These are phyloP conservation scores for Eupithecia subfuscata DNA, from an alignment of 2,888 invertebrate species.

Conservation along the genomic window DNA sequence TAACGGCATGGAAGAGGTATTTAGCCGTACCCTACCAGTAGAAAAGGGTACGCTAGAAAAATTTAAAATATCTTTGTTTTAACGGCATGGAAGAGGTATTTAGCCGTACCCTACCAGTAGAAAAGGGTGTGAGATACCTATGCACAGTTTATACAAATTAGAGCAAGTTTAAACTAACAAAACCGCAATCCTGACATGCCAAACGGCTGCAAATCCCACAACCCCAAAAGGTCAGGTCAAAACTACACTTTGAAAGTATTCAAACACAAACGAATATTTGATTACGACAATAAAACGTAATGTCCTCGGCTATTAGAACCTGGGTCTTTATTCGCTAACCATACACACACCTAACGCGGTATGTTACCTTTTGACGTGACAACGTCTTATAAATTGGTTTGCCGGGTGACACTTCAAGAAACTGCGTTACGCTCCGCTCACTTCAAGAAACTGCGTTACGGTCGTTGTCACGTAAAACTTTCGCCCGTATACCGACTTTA, in stretches of 20 bases:
- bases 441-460: too few relatives aligned
- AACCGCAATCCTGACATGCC: not conserved
- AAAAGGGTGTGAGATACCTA: not conserved
- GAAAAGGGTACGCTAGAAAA: too few relatives aligned
- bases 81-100: not conserved
- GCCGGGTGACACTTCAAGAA: too few relatives aligned
- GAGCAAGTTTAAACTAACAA: not conserved
- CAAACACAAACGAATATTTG: conserved; percentile 14
- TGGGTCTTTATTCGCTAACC: not conserved
- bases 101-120: not conserved
- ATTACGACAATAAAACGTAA: conserved; percentile 16
- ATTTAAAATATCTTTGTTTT: too few relatives aligned
- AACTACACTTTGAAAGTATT: conserved; percentile 6
- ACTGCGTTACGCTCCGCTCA: too few relatives aligned
- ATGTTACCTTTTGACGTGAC: too few relatives aligned
- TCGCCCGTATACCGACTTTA: too few relatives aligned
- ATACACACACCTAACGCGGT: too few relatives aligned
- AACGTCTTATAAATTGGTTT: too few relatives aligned
- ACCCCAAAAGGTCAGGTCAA: conserved; percentile 8
- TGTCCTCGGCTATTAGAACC: conserved; percentile 17
- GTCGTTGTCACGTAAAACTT: too few relatives aligned
- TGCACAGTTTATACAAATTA: not conserved
- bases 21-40: too few relatives aligned
- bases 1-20: too few relatives aligned
- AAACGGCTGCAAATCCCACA: not conserved